phyloP scores from a whole-genome alignment of 2,797 vertebrate species.

The Chromobotia macracanthus region DNA sequence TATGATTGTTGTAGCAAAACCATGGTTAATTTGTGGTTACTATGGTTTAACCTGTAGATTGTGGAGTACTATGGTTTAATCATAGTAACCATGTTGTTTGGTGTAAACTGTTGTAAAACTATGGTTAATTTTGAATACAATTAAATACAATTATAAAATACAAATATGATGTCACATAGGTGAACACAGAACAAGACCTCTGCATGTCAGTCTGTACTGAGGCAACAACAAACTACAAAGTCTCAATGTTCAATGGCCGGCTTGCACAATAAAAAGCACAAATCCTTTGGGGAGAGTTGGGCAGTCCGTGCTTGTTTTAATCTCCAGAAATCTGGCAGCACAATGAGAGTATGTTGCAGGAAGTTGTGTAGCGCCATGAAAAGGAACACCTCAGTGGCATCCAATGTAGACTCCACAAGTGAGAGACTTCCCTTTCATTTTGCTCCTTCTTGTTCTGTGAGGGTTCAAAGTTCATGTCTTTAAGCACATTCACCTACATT shows the following conservation, averaged over 20 bases:
- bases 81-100: too few relatives aligned
- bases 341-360: conserved; percentile 68
- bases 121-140: too few relatives aligned
- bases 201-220: conserved; percentile 57
- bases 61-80: too few relatives aligned
- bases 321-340: conserved; percentile 64
- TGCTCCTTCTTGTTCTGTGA: conserved; percentile 55
- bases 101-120: too few relatives aligned
- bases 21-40: too few relatives aligned
- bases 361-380: conserved; percentile 75
- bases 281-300: conserved; percentile 60
- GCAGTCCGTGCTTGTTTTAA: conserved; percentile 67
- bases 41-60: too few relatives aligned
- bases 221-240: conserved; percentile 60
- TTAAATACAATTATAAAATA: too few relatives aligned
- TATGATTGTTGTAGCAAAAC: too few relatives aligned
- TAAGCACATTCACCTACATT: conserved; percentile 57
- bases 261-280: conserved; percentile 68
- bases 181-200: conserved; percentile 59
- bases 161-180: too few relatives aligned
- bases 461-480: conserved; percentile 70
- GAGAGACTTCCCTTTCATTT: conserved; percentile 66
- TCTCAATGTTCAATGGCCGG: conserved; percentile 54
- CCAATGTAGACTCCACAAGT: conserved; percentile 71
- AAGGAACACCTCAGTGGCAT: conserved; percentile 72